Percentiles rank a stretch among this genome's conserved stretches.
Evolutionary conservation across 2,888 invertebrate species (phyloP).

Genomic region (Lepidocyrtoides sp.): DNA sequence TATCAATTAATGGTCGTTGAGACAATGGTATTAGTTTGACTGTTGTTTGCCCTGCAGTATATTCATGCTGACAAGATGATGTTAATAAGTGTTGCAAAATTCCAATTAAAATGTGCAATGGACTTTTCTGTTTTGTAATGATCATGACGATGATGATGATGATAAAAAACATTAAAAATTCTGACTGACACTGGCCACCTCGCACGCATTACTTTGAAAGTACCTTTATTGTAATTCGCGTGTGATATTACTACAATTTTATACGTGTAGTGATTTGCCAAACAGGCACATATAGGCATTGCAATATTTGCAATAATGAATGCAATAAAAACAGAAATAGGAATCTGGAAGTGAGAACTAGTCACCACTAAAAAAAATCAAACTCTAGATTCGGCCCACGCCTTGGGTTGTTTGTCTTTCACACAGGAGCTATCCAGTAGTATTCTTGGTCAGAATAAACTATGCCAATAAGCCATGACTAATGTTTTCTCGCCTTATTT

Average conservation of each 20-base stretch:
- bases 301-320: background rate
- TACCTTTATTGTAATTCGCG: no score
- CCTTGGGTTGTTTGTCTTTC: background rate
- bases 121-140: conserved; percentile 27
- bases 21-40: background rate
- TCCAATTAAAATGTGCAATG: conserved; percentile 19
- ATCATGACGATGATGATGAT: no score
- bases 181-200: conserved; percentile 9
- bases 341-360: conserved; percentile 52
- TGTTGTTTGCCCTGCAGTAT: background rate
- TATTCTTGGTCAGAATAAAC: no score
- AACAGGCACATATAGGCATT: no score
- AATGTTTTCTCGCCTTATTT: background rate
- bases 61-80: conserved; percentile 42
- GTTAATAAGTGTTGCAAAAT: conserved; percentile 66
- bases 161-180: background rate
- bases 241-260: no score
- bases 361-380: background rate
- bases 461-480: conserved; percentile 12
- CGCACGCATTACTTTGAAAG: conserved; percentile 32
- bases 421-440: background rate
- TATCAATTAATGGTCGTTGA: conserved; percentile 11
- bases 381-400: background rate
- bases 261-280: no score
- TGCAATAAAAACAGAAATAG: background rate